Base-by-base conservation (phyloP, 2,797 vertebrate species). In the Graptemys geographica region DNA sequence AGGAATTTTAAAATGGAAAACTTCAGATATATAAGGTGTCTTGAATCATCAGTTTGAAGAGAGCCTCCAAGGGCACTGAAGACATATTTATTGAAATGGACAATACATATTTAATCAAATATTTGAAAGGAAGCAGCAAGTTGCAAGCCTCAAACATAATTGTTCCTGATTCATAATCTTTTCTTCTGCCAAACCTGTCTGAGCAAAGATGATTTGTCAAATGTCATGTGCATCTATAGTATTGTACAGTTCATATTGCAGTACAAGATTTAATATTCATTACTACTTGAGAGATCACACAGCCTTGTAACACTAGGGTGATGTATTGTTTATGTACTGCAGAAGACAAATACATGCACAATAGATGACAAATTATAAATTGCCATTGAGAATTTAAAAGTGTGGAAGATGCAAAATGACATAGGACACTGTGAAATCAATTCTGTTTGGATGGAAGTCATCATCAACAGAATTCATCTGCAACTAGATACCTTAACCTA, bases 131-230 rank as follows among this genome's bases (percentile, higher is more conserved):
- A 19, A 92, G 78, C 25, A 25, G 41, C 1, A 91, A 6, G 5
- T 76, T 92, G 4, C 5, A 51, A 37, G 25, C 0, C 6, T 76
- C 3, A 21, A 7, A n/a, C 9, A 23, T 49, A 2, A 55, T 33
- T 1, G 1, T n/a, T 91, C 90, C 19, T 8, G 11, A 81, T 1
- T 21, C 76, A n/a, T 0, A 0, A 37, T 5, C 2, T 31, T 51
- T 56, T 21, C 51, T 62, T 51, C 1, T 49, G 11, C 44, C 12
- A 31, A 49, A 49, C 6, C 8, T 56, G 4, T 53, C 21, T 18
- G 81, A 37, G 44, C 18, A 83, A 8, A 2, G 0, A n/a, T 56
- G 0, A 19, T 88, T 84, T 87, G 4, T 53, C 5, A 59, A 57
- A 3, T 21, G 51, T 85, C 5, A 15, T 28, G 90, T 5, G 31